Conservation (phyloP, 2,797 vertebrate genomes). For the Thamnophis elegans region DNA sequence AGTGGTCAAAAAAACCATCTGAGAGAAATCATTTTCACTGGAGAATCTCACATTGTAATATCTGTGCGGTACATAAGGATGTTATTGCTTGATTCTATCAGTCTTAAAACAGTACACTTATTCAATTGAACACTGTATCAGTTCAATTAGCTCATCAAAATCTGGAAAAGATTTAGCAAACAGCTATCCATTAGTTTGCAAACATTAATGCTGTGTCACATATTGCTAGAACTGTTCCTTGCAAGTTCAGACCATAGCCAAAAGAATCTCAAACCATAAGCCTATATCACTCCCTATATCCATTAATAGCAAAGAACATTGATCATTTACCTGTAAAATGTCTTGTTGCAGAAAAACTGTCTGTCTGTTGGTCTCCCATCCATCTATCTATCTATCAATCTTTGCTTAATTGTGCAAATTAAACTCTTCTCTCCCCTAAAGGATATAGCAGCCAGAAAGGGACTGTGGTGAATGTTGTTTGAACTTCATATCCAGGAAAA, state of each 20-base stretch:
- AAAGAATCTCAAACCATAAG: not conserved
- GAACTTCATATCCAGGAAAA: not conserved
- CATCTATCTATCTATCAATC: too few species aligned
- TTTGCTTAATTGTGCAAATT: not conserved
- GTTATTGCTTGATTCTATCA: not conserved
- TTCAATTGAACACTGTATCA: not conserved
- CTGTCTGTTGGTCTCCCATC: fast-evolving
- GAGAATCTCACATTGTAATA: not conserved
- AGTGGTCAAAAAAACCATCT: not conserved
- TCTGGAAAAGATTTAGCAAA: not conserved
- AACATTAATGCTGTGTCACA: not conserved
- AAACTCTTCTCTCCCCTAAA: not conserved
- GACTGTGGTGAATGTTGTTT: not conserved
- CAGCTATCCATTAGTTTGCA: not conserved
- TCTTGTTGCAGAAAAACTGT: not conserved
- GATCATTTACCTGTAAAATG: not conserved
- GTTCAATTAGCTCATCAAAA: not conserved
- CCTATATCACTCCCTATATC: not conserved
- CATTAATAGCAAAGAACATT: not conserved
- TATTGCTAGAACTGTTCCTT: not conserved
- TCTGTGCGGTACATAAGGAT: not conserved
- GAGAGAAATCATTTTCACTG: not conserved
- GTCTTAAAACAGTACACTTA: not conserved
- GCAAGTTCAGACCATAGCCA: not conserved
- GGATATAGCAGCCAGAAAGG: not conserved